These are phyloP conservation scores for Dendrocopos noguchii DNA, from an alignment of 2,113 vertebrate genomes.

Conservation along the genomic window DNA sequence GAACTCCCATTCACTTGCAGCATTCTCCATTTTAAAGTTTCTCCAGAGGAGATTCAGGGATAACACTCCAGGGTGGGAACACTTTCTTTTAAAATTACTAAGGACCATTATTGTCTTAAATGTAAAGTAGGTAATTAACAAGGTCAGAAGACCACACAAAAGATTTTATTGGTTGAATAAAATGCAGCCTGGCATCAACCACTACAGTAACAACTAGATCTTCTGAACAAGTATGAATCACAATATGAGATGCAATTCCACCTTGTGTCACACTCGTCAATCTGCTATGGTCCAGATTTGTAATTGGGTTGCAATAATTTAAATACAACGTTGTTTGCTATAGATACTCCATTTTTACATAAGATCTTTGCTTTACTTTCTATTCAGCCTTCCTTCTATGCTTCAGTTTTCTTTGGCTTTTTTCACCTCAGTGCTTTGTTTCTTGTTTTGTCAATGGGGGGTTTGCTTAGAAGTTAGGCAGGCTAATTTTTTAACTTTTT, in stretches of 20 bases:
- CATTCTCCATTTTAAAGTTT: slow-evolving; percentile 30
- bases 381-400: neutral
- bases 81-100: slow-evolving; percentile 53
- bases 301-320: neutral
- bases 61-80: slow-evolving; percentile 16
- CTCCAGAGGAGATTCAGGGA: slow-evolving; percentile 36
- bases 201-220: slow-evolving; percentile 10
- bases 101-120: slow-evolving; percentile 51
- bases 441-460: neutral
- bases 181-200: slow-evolving; percentile 42
- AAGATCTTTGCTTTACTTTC: neutral
- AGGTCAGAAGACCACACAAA: slow-evolving; percentile 60
- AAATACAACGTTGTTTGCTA: neutral
- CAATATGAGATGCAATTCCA: neutral
- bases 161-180: slow-evolving; percentile 67
- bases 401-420: neutral
- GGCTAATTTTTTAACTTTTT: neutral
- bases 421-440: neutral
- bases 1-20: slow-evolving; percentile 46
- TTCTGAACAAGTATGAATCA: slow-evolving; percentile 43
- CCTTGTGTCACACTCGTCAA: neutral
- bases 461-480: neutral
- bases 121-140: slow-evolving; percentile 53
- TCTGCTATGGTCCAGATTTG: neutral
- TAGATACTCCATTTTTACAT: neutral